Percentiles rank a stretch among this genome's conserved stretches.
Evolutionary conservation across 2,888 invertebrate species (phyloP).

Genomic region (Tolmerus cingulatus): DNA sequence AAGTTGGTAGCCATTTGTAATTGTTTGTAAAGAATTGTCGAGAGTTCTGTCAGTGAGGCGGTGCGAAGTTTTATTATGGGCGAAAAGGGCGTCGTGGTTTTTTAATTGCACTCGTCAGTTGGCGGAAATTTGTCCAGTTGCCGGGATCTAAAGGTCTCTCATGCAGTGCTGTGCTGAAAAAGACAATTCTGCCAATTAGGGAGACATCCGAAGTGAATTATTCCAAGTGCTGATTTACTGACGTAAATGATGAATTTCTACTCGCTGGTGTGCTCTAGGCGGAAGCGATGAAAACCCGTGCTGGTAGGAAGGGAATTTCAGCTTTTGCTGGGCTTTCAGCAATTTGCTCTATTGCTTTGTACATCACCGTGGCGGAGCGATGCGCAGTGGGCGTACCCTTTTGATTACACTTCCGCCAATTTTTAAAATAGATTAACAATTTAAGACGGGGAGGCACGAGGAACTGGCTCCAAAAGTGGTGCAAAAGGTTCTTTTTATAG

Average conservation of each 20-base stretch:
- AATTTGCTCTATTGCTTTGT: not conserved
- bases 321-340: not conserved
- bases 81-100: not conserved
- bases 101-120: not conserved
- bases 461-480: not conserved
- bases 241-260: not conserved
- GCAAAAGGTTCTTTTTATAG: not conserved
- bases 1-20: conserved; percentile 36
- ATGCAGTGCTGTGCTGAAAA: not conserved
- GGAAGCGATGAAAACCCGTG: not conserved
- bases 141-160: not conserved
- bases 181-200: not conserved
- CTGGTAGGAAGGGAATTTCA: not conserved
- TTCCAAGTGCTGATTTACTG: conserved; percentile 16
- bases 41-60: conserved; percentile 23
- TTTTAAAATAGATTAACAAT: conserved; percentile 20
- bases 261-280: not conserved
- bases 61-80: not conserved
- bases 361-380: not conserved
- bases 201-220: not conserved
- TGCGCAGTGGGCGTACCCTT: conserved; percentile 41
- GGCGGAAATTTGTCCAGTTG: not conserved
- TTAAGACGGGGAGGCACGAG: not conserved
- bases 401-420: conserved; percentile 24
- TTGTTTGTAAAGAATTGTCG: conserved; percentile 38